phyloP scores from a whole-genome alignment of 1,140 invertebrate genomes.

The Diploscapter pachys region DNA sequence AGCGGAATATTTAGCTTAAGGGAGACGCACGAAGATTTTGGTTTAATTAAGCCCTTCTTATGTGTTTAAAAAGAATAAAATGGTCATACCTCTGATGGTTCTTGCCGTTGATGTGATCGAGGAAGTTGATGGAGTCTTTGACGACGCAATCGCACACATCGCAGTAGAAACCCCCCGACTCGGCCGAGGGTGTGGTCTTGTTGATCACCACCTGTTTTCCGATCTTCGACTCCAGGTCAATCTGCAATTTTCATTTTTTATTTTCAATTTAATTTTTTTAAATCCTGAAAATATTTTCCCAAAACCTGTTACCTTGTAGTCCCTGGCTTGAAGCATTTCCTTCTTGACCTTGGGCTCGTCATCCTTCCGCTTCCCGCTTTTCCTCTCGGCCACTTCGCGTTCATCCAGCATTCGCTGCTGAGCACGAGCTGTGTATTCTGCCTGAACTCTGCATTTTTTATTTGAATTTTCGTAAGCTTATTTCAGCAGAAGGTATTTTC shows the following conservation, averaged over 20 bases:
- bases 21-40: too few species aligned
- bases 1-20: too few species aligned
- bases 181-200: conserved; percentile 91
- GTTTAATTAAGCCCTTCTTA: too few species aligned
- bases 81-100: conserved; percentile 94
- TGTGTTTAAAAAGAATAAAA: neutral
- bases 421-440: conserved; percentile 82
- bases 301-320: conserved; percentile 71
- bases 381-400: conserved; percentile 67
- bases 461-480: too few species aligned
- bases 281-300: neutral
- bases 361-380: conserved; percentile 63
- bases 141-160: conserved; percentile 99
- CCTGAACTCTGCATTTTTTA: neutral
- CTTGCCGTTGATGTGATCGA: conserved; percentile 99
- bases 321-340: conserved; percentile 83
- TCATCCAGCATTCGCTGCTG: conserved; percentile 74
- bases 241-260: neutral
- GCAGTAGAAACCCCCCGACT: conserved; percentile 96
- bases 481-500: too few species aligned
- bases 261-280: neutral
- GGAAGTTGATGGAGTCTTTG: conserved; percentile 97
- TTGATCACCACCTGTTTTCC: conserved; percentile 97
- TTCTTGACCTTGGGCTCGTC: conserved; percentile 77
- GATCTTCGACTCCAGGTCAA: conserved; percentile 89